Evolutionary conservation across 64 coral and sea anemone genomes (phyloP), one percentile per base, ranked within the genome.

Genomic region (Catalaphyllia jardinei): DNA sequence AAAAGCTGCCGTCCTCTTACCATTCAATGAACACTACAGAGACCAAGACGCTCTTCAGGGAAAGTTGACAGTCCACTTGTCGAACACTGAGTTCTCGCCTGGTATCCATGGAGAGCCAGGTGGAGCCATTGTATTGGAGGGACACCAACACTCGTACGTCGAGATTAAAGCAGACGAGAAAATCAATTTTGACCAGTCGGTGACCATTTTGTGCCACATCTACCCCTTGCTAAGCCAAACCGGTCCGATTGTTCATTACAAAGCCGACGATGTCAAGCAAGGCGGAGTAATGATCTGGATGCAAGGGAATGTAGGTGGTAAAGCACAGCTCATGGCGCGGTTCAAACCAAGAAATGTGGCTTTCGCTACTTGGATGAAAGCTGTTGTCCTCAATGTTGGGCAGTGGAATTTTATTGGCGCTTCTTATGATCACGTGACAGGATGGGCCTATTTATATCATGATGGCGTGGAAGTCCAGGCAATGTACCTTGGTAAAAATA

Each of bases 351-450:
- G 74, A 86, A 77, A 82, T 17, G 14, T 71, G 15, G 42, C 51
- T n/a, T 22, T 15, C 12, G 51, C 92, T 27, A 0, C 12, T 1
- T 65, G 51, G 49, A 24, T 94, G 30, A 65, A 27, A 1, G 75
- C 59, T 78, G 15, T 52, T 29, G 76, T 88, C 10, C 76, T 95
- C 10, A 81, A 76, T 13, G 30, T 87, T 52, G 72, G 50, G 18
- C 64, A 62, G 8, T 94, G 93, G 93, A 94, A 94, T 78, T 91
- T 87, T 50, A 76, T 91, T 78, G 93, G 93, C 71, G 85, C 86
- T 8, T 86, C 82, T 5, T 95, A 95, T 31, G 78, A 91, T 87
- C 86, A 88, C 72, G 33, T 71, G 52, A 91, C 83, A 61, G 93
- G 89, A 11, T 61, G 31, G n/a, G 89, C 94, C 16, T 72, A 29